phyloP scores from a whole-genome alignment of 2,797 vertebrate genomes.

The Megaceryle alcyon region DNA sequence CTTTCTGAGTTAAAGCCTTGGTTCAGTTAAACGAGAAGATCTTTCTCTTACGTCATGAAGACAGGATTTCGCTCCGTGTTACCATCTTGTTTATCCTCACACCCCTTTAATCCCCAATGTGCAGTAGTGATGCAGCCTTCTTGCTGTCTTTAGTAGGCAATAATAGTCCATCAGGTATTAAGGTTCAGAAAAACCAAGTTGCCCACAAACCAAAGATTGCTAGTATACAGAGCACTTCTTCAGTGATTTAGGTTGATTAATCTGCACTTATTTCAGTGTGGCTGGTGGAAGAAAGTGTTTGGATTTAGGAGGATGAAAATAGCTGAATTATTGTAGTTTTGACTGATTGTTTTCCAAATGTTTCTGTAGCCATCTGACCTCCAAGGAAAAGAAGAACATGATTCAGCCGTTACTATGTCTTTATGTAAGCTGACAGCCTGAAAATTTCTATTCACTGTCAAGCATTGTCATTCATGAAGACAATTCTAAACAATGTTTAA shows the following conservation, averaged over 20 bases:
- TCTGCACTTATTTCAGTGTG: background rate
- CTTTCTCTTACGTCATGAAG: background rate
- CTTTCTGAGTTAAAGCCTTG: background rate
- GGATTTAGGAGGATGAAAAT: background rate
- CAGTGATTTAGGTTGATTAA: background rate
- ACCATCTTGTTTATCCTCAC: background rate
- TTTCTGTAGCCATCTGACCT: background rate
- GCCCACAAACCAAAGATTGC: background rate
- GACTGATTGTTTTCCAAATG: background rate
- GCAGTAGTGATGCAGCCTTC: background rate
- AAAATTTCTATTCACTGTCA: background rate
- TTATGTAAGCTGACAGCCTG: background rate
- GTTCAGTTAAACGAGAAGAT: background rate
- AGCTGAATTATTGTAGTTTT: background rate
- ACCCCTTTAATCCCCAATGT: background rate
- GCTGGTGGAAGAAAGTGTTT: background rate
- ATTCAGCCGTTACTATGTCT: background rate
- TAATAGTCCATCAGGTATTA: background rate
- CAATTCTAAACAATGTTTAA: background rate
- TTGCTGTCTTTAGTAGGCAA: background rate
- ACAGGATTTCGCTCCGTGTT: background rate
- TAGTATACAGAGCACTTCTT: background rate
- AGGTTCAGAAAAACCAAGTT: background rate
- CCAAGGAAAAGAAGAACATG: background rate
- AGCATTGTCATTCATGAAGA: background rate